Evolutionary conservation across 2,113 vertebrate genomes (phyloP).

Genomic region (Suricata suricatta): DNA sequence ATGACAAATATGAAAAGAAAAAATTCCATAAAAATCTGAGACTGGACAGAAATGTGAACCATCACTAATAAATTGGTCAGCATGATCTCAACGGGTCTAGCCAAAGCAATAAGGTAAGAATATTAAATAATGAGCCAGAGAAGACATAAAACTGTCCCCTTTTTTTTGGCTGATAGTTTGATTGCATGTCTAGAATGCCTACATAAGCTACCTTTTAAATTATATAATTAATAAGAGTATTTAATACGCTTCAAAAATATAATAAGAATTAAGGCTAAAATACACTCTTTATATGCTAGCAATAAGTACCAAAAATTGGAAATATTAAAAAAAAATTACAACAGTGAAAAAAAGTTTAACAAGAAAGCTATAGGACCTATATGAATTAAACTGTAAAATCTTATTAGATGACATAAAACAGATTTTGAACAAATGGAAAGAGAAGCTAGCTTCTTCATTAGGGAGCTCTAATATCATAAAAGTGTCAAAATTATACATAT

Average conservation of each 20-base stretch:
- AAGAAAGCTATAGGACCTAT: slow-evolving; percentile 4
- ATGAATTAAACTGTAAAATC: slow-evolving; percentile 68
- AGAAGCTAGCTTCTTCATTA: slow-evolving; percentile 62
- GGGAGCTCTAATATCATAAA: slow-evolving; percentile 52
- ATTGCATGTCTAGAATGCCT: not conserved
- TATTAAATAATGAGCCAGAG: not conserved
- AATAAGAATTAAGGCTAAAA: slow-evolving; percentile 13
- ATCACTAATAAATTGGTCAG: not conserved
- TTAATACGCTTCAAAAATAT: not conserved
- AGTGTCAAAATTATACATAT: slow-evolving; percentile 60
- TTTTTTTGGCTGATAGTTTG: not conserved
- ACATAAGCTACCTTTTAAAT: not conserved
- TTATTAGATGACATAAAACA: slow-evolving; percentile 61
- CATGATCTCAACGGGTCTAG: not conserved
- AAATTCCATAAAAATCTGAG: not conserved
- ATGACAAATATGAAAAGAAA: not conserved
- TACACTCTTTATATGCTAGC: not conserved
- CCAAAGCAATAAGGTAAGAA: slow-evolving; percentile 48
- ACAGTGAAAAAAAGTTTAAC: slow-evolving; percentile 36
- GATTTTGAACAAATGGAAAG: slow-evolving; percentile 63
- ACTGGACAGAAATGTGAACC: not conserved
- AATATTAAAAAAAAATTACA: not conserved
- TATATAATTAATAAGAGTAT: not conserved
- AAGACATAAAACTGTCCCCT: not conserved
- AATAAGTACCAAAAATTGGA: slow-evolving; percentile 29